These are phyloP conservation scores for Meloidogyne hapla DNA, from an alignment of 1,140 invertebrate species.

Conservation along the genomic window DNA sequence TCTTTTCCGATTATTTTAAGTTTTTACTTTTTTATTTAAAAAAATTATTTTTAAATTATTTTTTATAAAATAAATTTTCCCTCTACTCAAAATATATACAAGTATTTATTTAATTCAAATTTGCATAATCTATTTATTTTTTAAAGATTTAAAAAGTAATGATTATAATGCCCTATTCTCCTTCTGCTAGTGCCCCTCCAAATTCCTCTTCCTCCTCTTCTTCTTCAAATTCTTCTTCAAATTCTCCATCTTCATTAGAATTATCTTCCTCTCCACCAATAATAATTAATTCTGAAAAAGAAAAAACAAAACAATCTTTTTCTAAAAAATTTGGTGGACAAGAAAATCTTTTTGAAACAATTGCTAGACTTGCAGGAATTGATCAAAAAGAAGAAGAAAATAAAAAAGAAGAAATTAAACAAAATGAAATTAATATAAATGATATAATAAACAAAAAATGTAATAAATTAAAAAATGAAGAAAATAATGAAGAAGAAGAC, in stretches of 20 bases:
- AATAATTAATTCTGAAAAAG: not conserved
- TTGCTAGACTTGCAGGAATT: not conserved
- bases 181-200: too few relatives aligned
- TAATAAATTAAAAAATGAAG: too few relatives aligned
- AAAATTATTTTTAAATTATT: not conserved
- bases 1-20: conserved; percentile 3
- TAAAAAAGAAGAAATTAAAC: not conserved
- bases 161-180: not conserved
- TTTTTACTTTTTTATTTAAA: not conserved
- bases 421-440: not conserved
- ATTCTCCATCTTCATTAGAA: too few relatives aligned
- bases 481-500: too few relatives aligned
- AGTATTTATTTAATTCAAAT: too few relatives aligned
- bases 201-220: not conserved
- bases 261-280: not conserved
- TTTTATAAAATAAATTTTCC: not conserved
- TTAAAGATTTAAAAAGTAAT: not conserved
- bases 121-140: not conserved
- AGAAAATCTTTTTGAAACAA: conserved; percentile 1
- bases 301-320: not conserved
- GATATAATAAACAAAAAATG: not conserved
- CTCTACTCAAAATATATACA: too few relatives aligned
- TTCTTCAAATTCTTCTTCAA: not conserved
- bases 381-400: not conserved
- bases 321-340: not conserved